Conservation (phyloP, 2,113 vertebrate genomes). For the Thermophis baileyi region DNA sequence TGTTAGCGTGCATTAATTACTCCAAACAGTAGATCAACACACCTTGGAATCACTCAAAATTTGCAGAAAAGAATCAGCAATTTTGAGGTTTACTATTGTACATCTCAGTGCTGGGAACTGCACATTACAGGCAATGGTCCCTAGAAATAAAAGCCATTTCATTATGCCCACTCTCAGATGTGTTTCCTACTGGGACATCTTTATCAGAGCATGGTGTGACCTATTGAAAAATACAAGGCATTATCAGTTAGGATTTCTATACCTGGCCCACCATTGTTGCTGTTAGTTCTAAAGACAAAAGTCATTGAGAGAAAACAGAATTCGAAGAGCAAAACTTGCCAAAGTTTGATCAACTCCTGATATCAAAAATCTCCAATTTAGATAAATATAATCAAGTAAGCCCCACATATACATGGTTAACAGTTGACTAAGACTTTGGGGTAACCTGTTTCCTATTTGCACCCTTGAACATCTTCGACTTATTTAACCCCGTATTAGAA, state of each 20-base stretch:
- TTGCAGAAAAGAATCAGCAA: constrained; percentile 56
- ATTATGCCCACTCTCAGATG: constrained; percentile 42
- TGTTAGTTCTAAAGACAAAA: constrained; percentile 52
- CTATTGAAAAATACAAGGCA: constrained; percentile 49
- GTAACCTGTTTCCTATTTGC: background rate
- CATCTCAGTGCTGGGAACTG: constrained; percentile 47
- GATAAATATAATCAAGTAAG: background rate
- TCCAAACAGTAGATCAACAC: constrained; percentile 42
- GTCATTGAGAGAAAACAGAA: constrained; percentile 40
- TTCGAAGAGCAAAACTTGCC: background rate
- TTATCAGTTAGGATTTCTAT: constrained; percentile 37
- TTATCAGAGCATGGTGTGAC: constrained; percentile 50
- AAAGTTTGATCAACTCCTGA: background rate
- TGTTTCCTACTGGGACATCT: constrained; percentile 47
- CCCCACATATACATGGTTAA: too few relatives aligned
- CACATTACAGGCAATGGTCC: constrained; percentile 44
- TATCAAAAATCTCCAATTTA: background rate
- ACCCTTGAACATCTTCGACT: background rate
- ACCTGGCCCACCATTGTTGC: background rate
- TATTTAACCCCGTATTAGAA: background rate
- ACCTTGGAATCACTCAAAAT: constrained; percentile 52
- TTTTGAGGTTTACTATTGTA: constrained; percentile 36
- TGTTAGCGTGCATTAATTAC: constrained; percentile 55
- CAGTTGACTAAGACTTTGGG: background rate
- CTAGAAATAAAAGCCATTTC: constrained; percentile 60